Conservation (phyloP, 2,797 vertebrate species). For the Chaunax sp. region DNA sequence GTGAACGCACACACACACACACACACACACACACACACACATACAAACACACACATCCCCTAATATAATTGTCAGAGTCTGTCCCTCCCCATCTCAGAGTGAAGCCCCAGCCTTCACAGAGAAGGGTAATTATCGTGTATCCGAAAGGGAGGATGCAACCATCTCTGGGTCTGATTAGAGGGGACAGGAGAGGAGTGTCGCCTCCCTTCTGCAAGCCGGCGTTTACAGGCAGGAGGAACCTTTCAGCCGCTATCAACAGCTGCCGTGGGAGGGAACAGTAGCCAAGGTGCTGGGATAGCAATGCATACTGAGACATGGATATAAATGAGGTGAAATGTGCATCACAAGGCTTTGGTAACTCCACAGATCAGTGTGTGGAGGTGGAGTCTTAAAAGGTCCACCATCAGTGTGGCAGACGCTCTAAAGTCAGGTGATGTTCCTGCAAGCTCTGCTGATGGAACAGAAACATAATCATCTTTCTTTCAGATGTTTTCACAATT, state of each 20-base stretch:
- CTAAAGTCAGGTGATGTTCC: too few species aligned
- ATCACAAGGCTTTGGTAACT: slow-evolving; percentile 47
- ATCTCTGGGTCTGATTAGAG: slow-evolving; percentile 94
- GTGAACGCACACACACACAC: slow-evolving; percentile 37
- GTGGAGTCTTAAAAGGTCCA: too few species aligned
- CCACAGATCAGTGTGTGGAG: slow-evolving; percentile 46
- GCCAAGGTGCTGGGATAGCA: slow-evolving; percentile 58
- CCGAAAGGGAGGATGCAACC: slow-evolving; percentile 91
- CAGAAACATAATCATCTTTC: slow-evolving; percentile 31
- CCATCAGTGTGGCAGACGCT: too few species aligned
- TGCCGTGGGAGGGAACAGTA: slow-evolving; percentile 63
- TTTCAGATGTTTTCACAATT: slow-evolving; percentile 7
- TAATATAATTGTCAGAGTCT: slow-evolving; percentile 86
- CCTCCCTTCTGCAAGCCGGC: slow-evolving; percentile 78
- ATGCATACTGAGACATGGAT: slow-evolving; percentile 45
- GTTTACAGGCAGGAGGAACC: slow-evolving; percentile 86
- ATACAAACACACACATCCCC: slow-evolving; percentile 59
- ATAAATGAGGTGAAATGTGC: slow-evolving; percentile 66
- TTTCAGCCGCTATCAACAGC: slow-evolving; percentile 79
- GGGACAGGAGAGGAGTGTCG: slow-evolving; percentile 84
- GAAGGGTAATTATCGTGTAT: slow-evolving; percentile 94
- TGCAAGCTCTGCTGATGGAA: too few species aligned
- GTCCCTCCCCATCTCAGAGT: slow-evolving; percentile 85
- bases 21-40: slow-evolving; percentile 51
- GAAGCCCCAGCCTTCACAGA: slow-evolving; percentile 86